Conservation (phyloP, 2,888 invertebrate species). For the Diloba caeruleocephala region DNA sequence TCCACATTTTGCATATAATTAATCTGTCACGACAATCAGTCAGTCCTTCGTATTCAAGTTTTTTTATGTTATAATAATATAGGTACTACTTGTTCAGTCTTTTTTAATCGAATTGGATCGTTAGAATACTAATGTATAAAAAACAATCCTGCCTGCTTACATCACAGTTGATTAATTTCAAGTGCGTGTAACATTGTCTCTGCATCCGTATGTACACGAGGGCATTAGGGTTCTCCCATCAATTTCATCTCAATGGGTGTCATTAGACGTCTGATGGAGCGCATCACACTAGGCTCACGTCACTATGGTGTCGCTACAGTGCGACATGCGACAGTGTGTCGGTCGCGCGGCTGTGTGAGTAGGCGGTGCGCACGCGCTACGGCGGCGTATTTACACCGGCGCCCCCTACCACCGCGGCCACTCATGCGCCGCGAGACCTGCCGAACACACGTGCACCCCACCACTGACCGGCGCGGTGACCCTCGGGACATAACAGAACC, state of each 20-base stretch:
- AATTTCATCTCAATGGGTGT: slow-evolving; percentile 63
- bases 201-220: slow-evolving; percentile 59
- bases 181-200: slow-evolving; percentile 46
- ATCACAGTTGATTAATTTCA: slow-evolving; percentile 50
- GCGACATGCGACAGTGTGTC: slow-evolving; percentile 57
- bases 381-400: slow-evolving; percentile 85
- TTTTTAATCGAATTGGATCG: slow-evolving; percentile 21
- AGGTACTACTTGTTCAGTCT: too few relatives aligned
- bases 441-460: slow-evolving; percentile 85
- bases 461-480: slow-evolving; percentile 72
- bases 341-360: slow-evolving; percentile 66
- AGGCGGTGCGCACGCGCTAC: slow-evolving; percentile 81
- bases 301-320: slow-evolving; percentile 53
- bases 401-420: slow-evolving; percentile 87
- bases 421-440: slow-evolving; percentile 86
- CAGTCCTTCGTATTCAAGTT: slow-evolving; percentile 25
- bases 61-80: slow-evolving; percentile 24
- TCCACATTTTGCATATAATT: slow-evolving; percentile 37
- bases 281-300: slow-evolving; percentile 56
- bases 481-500: slow-evolving; percentile 68
- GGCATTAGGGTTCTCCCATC: slow-evolving; percentile 68
- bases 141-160: slow-evolving; percentile 33
- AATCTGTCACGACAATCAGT: slow-evolving; percentile 45
- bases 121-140: slow-evolving; percentile 24
- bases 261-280: slow-evolving; percentile 61